Evolutionary conservation across 2,888 invertebrate genomes (phyloP).

Genomic region (Clepsis dumicolana): DNA sequence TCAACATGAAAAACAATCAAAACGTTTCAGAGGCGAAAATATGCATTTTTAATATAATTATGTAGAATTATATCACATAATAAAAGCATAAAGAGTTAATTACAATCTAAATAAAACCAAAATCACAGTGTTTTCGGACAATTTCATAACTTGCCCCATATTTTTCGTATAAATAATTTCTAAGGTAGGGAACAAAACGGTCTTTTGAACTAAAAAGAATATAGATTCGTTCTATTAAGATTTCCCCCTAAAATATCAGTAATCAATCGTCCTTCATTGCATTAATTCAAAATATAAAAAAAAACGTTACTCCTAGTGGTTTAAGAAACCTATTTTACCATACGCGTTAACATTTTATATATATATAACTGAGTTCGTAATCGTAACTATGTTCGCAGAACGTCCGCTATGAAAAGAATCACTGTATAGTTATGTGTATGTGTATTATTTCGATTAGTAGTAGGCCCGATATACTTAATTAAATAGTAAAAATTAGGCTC

Average conservation of each 20-base stretch:
- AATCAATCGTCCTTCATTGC: constrained; percentile 80
- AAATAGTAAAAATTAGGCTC: constrained; percentile 79
- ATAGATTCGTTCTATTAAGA: constrained; percentile 72
- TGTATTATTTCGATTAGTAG: constrained; percentile 76
- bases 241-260: constrained; percentile 68
- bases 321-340: constrained; percentile 83
- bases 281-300: constrained; percentile 83
- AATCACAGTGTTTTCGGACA: constrained; percentile 83
- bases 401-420: constrained; percentile 48
- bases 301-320: constrained; percentile 80
- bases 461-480: constrained; percentile 78
- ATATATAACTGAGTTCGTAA: constrained; percentile 68
- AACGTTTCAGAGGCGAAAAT: constrained; percentile 55
- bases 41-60: constrained; percentile 60
- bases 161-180: constrained; percentile 80
- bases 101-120: constrained; percentile 83
- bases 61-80: constrained; percentile 80
- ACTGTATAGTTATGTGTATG: too few species aligned
- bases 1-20: constrained; percentile 54
- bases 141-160: constrained; percentile 79
- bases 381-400: constrained; percentile 63
- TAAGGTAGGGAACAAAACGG: constrained; percentile 73
- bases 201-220: constrained; percentile 79
- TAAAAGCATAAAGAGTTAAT: constrained; percentile 78
- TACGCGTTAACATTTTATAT: constrained; percentile 82